Conservation (phyloP, 2,888 invertebrate genomes). For the Athetis lepigone region DNA sequence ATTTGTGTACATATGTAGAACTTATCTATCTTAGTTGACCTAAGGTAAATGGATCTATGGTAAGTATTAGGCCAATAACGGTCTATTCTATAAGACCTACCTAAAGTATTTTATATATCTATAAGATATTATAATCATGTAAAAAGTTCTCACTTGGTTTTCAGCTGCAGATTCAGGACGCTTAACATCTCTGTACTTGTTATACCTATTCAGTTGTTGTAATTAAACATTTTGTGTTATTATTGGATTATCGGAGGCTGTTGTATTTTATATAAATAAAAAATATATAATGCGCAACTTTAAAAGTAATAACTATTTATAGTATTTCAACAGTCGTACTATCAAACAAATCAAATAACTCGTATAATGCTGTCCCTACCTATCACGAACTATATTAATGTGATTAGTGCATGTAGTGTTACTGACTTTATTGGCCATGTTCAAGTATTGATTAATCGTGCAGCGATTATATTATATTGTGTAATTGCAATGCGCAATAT, state of each 20-base stretch:
- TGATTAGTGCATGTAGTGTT: slow-evolving; percentile 72
- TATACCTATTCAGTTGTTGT: no score
- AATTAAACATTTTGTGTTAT: background rate
- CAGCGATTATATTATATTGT: slow-evolving; percentile 62
- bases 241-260: slow-evolving; percentile 8
- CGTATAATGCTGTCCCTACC: slow-evolving; percentile 49
- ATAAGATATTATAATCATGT: no score
- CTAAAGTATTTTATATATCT: no score
- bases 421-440: slow-evolving; percentile 73
- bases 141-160: no score
- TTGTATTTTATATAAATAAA: slow-evolving; percentile 7
- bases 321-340: slow-evolving; percentile 17
- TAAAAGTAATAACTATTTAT: slow-evolving; percentile 31
- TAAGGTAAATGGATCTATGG: no score
- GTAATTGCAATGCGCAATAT: slow-evolving; percentile 54
- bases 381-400: slow-evolving; percentile 66
- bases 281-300: slow-evolving; percentile 42
- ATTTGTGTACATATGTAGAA: no score
- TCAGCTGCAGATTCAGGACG: no score
- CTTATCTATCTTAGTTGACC: no score
- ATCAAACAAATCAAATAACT: slow-evolving; percentile 30
- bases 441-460: slow-evolving; percentile 69
- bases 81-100: no score
- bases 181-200: no score
- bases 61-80: no score